Percentiles rank a stretch among this genome's conserved stretches.
These are phyloP conservation scores for Drosophila sordidula DNA, from an alignment of 2,888 invertebrate species.

Conservation along the genomic window DNA sequence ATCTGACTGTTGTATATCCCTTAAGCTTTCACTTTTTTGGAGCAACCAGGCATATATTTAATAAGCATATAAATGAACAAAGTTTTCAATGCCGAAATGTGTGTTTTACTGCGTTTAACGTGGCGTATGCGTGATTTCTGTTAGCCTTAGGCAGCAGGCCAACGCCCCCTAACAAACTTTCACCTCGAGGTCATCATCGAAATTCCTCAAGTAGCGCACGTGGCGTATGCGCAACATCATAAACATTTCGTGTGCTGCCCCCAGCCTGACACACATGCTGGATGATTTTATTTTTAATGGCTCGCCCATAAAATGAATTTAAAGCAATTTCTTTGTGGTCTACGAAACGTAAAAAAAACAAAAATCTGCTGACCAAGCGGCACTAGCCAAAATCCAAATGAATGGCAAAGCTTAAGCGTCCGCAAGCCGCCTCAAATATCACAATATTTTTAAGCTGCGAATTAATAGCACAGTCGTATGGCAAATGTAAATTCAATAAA, in stretches of 20 bases:
- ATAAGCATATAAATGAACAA: conserved; percentile 77
- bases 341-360: conserved; percentile 10
- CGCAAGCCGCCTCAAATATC: conserved; percentile 45
- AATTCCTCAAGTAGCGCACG: conserved; percentile 46
- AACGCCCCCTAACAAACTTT: conserved; percentile 4
- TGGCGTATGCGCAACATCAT: conserved; percentile 66
- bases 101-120: conserved; percentile 35
- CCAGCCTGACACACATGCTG: conserved; percentile 25
- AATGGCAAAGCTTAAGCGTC: conserved; percentile 65
- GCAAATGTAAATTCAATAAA: conserved; percentile 68
- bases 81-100: conserved; percentile 61
- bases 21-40: background rate
- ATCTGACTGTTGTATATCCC: conserved; percentile 7
- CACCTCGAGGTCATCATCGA: conserved; percentile 39
- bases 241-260: conserved; percentile 24
- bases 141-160: conserved; percentile 12
- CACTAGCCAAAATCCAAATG: conserved; percentile 59
- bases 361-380: conserved; percentile 64
- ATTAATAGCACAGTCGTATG: conserved; percentile 49
- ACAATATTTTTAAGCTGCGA: conserved; percentile 62
- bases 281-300: conserved; percentile 67
- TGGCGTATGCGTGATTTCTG: conserved; percentile 59
- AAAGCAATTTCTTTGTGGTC: conserved; percentile 70
- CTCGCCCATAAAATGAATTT: conserved; percentile 72
- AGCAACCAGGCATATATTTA: conserved; percentile 57